Conservation (phyloP, 2,113 vertebrate species). For the Apodemus speciosus region DNA sequence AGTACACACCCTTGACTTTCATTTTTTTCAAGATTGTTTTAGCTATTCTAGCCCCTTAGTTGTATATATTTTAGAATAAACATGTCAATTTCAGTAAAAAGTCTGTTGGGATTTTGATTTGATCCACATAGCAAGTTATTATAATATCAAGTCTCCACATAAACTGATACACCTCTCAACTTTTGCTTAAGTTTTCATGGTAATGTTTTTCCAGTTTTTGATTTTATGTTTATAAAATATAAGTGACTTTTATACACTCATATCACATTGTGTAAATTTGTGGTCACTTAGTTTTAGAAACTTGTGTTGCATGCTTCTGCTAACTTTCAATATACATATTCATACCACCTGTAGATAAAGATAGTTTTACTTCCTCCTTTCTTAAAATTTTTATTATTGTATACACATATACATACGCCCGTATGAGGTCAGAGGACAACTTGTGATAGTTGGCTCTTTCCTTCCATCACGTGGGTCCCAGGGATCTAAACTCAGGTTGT, state of each 20-base stretch:
- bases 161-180: neutral
- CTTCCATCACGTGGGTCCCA: neutral
- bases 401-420: neutral
- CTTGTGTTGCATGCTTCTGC: neutral
- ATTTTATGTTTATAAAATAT: conserved; percentile 8
- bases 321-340: neutral
- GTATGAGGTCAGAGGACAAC: neutral
- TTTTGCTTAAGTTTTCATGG: conserved; percentile 39
- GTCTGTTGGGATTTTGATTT: conserved; percentile 9
- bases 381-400: neutral
- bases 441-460: neutral
- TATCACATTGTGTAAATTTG: neutral
- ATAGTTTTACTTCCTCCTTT: neutral
- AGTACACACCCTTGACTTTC: neutral
- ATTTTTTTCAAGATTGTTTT: neutral
- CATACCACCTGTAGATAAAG: neutral
- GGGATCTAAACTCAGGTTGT: neutral
- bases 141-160: neutral
- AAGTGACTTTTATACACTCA: neutral
- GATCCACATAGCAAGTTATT: neutral
- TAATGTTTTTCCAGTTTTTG: neutral
- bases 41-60: neutral
- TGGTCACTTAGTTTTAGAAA: neutral
- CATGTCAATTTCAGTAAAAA: conserved; percentile 8
- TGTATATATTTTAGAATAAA: conserved; percentile 13